Evolutionary conservation across 2,888 invertebrate genomes (phyloP).

Genomic region (Conops quadrifasciatus): DNA sequence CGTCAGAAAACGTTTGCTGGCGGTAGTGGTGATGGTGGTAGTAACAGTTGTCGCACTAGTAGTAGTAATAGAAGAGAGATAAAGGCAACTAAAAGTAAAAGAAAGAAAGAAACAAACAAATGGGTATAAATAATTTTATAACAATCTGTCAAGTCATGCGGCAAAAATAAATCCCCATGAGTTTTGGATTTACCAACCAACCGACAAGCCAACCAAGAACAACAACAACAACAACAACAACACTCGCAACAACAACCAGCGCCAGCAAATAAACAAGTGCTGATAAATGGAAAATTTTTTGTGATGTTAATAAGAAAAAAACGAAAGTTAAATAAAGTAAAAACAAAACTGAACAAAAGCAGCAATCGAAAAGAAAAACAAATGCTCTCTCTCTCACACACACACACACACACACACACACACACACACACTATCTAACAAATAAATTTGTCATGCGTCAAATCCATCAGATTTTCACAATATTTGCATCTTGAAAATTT

Average conservation of each 20-base stretch:
- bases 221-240: too few species aligned
- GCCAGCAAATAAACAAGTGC: too few species aligned
- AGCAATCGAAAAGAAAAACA: not conserved
- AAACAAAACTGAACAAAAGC: not conserved
- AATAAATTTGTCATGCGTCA: not conserved
- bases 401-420: not conserved
- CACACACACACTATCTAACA: too few species aligned
- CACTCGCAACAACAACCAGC: too few species aligned
- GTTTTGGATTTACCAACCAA: not conserved
- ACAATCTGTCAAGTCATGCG: not conserved
- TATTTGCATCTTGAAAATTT: too few species aligned
- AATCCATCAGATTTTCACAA: not conserved
- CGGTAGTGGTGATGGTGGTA: not conserved
- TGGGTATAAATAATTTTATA: too few species aligned
- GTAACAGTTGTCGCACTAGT: too few species aligned
- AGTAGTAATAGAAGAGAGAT: not conserved
- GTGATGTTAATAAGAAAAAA: not conserved
- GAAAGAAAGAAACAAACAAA: not conserved
- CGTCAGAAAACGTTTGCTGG: too few species aligned
- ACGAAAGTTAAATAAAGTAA: too few species aligned
- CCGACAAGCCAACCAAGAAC: not conserved
- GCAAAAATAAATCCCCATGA: not conserved
- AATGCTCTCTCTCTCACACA: too few species aligned
- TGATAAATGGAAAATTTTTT: constrained; percentile 30
- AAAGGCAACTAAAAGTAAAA: not conserved